phyloP scores from a whole-genome alignment of 2,888 invertebrate genomes.

The Pemphredon lugubris region DNA sequence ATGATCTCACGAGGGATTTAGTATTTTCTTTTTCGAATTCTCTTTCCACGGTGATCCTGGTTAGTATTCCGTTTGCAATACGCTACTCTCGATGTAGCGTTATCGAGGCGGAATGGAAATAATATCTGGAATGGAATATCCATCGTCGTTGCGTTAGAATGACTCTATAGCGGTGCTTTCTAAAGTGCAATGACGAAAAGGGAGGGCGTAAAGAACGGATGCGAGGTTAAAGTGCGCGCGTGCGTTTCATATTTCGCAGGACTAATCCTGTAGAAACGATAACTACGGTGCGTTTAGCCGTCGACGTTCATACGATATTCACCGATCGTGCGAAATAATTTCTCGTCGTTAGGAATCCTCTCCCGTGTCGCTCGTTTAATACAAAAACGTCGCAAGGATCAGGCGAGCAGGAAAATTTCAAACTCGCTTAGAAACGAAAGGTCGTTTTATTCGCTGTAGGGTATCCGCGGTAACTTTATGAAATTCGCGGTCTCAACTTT shows the following conservation, averaged over 20 bases:
- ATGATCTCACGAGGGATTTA: constrained; percentile 27
- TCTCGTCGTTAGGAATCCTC: too few species aligned
- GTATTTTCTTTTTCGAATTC: constrained; percentile 15
- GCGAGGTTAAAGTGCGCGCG: background rate
- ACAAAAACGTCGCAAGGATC: too few species aligned
- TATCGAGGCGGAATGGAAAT: constrained; percentile 22
- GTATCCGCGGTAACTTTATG: too few species aligned
- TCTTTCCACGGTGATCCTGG: constrained; percentile 11
- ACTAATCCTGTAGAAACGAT: background rate
- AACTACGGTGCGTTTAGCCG: too few species aligned
- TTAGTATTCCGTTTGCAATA: constrained; percentile 31
- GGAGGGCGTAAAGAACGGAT: constrained; percentile 9
- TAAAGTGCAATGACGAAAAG: constrained; percentile 18
- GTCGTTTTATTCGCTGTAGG: too few species aligned
- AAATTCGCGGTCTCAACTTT: background rate
- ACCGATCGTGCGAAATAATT: too few species aligned
- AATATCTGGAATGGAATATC: constrained; percentile 20
- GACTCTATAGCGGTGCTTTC: constrained; percentile 21
- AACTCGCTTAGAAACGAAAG: too few species aligned
- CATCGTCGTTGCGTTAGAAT: constrained; percentile 11
- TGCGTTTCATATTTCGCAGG: background rate
- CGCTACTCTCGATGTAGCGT: constrained; percentile 6
- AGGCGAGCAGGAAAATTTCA: too few species aligned
- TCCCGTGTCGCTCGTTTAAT: too few species aligned
- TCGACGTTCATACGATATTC: too few species aligned